Conservation (phyloP, 2,888 invertebrate genomes). For the Pyralis farinalis region DNA sequence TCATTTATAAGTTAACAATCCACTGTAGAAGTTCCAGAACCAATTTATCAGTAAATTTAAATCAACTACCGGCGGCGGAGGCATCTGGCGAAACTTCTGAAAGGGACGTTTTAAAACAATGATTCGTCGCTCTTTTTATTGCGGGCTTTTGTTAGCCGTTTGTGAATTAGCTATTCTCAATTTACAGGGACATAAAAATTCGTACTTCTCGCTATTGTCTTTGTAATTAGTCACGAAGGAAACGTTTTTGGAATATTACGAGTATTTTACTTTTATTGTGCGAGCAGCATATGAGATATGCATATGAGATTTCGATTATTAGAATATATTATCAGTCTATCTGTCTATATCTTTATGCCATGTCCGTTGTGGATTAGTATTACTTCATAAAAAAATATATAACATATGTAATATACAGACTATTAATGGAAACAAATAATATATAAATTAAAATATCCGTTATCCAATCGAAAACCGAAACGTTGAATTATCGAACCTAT, state of each 20-base stretch:
- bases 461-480: too few relatives aligned
- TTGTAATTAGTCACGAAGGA: slow-evolving; percentile 1
- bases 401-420: too few relatives aligned
- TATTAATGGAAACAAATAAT: too few relatives aligned
- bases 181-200: slow-evolving; percentile 9
- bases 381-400: too few relatives aligned
- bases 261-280: too few relatives aligned
- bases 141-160: slow-evolving; percentile 4
- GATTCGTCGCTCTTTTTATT: slow-evolving; percentile 9
- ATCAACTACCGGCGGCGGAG: slow-evolving; percentile 5
- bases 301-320: too few relatives aligned
- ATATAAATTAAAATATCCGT: too few relatives aligned
- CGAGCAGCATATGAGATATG: too few relatives aligned
- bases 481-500: too few relatives aligned
- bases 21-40: slow-evolving; percentile 1
- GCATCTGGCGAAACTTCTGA: slow-evolving; percentile 5
- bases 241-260: neutral
- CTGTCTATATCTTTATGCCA: too few relatives aligned
- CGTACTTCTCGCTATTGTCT: slow-evolving; percentile 7
- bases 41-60: slow-evolving; percentile 10
- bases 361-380: too few relatives aligned
- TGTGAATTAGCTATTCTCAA: slow-evolving; percentile 7
- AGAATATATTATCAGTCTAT: too few relatives aligned
- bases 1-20: neutral
- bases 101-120: slow-evolving; percentile 11